Evolutionary conservation across 2,113 vertebrate species (phyloP).

Genomic region (Rhineura floridana): DNA sequence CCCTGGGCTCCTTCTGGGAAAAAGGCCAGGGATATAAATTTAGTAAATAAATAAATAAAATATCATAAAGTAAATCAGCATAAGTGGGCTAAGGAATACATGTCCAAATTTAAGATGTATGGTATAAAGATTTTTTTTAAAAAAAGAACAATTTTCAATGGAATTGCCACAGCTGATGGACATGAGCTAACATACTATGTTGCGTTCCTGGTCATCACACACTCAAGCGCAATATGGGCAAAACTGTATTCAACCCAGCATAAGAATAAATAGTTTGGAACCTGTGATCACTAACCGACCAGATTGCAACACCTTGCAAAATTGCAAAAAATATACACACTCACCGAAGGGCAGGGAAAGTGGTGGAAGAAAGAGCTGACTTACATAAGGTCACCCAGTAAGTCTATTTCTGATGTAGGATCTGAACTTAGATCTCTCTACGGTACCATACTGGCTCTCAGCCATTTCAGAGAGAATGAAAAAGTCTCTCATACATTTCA

Average conservation of each 20-base stretch:
- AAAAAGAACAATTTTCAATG: neutral
- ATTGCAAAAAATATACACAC: too few species aligned
- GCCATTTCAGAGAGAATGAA: neutral
- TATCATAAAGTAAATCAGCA: neutral
- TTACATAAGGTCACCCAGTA: neutral
- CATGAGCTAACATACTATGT: neutral
- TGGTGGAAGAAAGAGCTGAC: neutral
- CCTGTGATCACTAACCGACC: neutral
- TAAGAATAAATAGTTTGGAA: neutral
- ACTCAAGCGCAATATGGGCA: neutral
- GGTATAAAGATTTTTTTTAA: neutral
- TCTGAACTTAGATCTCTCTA: neutral
- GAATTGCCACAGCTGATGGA: neutral
- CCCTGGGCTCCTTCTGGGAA: too few species aligned
- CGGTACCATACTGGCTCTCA: neutral
- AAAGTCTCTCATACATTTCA: too few species aligned
- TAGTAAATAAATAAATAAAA: too few species aligned
- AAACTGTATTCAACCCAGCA: neutral
- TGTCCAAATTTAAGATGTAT: too few species aligned
- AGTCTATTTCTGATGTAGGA: neutral
- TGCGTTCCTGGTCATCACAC: neutral
- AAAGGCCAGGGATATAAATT: too few species aligned
- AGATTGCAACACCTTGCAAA: neutral
- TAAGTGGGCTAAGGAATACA: neutral
- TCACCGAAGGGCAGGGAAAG: too few species aligned